These are phyloP conservation scores for Nephrocerus scutellatus DNA, from an alignment of 2,888 invertebrate species.

Conservation along the genomic window DNA sequence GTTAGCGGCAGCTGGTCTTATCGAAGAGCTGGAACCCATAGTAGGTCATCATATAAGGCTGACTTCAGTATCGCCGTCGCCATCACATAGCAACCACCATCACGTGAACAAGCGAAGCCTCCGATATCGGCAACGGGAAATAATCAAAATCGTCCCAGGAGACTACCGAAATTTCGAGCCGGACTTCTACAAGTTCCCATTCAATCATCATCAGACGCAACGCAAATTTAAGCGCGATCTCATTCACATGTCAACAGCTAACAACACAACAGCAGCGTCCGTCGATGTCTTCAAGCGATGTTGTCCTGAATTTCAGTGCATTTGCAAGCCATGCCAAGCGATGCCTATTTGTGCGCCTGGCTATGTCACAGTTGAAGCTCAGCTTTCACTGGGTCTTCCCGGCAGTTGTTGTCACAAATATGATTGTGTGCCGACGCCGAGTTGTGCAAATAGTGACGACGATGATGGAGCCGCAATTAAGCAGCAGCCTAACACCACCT, in stretches of 20 bases:
- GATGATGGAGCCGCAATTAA: slow-evolving; percentile 25
- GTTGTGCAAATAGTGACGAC: slow-evolving; percentile 33
- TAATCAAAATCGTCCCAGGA: slow-evolving; percentile 27
- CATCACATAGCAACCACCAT: background rate
- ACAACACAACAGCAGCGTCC: slow-evolving; percentile 15
- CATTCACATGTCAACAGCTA: background rate
- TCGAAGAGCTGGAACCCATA: slow-evolving; percentile 17
- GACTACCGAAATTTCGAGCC: slow-evolving; percentile 28
- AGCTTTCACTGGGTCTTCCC: slow-evolving; percentile 28
- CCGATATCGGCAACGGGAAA: slow-evolving; percentile 22
- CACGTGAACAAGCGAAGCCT: slow-evolving; percentile 19
- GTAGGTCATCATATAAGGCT: background rate
- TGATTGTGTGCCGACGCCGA: slow-evolving; percentile 37
- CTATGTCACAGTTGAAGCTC: slow-evolving; percentile 28
- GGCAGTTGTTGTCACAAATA: slow-evolving; percentile 50
- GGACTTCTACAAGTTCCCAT: slow-evolving; percentile 17
- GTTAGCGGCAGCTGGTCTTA: slow-evolving; percentile 11
- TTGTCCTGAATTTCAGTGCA: slow-evolving; percentile 29
- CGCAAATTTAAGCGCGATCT: slow-evolving; percentile 23
- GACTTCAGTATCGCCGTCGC: slow-evolving; percentile 3
- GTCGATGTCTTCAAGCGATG: slow-evolving; percentile 26
- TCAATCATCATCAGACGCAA: slow-evolving; percentile 20
- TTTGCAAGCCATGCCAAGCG: slow-evolving; percentile 30
- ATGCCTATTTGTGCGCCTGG: slow-evolving; percentile 24
- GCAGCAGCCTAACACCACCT: slow-evolving; percentile 3